phyloP scores from a whole-genome alignment of 35 echinoderm and acorn worm species.

The Lytechinus pictus region DNA sequence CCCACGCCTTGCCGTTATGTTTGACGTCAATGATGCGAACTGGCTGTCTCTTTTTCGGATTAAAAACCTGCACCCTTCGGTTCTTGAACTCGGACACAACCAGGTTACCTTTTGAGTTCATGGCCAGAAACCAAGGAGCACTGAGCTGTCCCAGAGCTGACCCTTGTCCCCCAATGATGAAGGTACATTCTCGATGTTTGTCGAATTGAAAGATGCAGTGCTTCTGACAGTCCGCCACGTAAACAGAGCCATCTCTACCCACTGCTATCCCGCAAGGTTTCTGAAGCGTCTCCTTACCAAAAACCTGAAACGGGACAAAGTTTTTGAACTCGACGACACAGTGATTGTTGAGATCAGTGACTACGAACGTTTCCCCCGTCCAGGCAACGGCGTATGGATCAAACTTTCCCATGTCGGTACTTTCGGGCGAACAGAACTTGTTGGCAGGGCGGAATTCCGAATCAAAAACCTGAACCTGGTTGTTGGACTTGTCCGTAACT shows the following conservation, averaged over 20 bases:
- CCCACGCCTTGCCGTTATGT: conserved; percentile 56
- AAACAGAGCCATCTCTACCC: conserved; percentile 51
- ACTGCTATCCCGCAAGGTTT: conserved; percentile 64
- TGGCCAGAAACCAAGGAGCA: conserved; percentile 62
- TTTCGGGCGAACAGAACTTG: conserved; percentile 42
- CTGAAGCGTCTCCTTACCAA: conserved; percentile 44
- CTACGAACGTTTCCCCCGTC: conserved; percentile 59
- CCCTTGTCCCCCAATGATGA: conserved; percentile 52
- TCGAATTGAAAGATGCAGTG: conserved; percentile 61
- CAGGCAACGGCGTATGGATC: conserved; percentile 65
- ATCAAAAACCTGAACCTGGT: conserved; percentile 24
- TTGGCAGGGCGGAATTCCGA: conserved; percentile 22
- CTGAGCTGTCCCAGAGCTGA: conserved; percentile 35
- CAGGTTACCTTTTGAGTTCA: conserved; percentile 55
- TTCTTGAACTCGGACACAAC: conserved; percentile 63
- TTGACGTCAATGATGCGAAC: conserved; percentile 63
- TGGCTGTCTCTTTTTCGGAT: conserved; percentile 34
- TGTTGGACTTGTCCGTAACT: conserved; percentile 31
- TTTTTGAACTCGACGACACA: conserved; percentile 67
- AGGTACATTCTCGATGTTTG: conserved; percentile 38
- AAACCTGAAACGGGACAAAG: conserved; percentile 32
- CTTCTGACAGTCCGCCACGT: conserved; percentile 63
- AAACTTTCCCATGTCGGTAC: conserved; percentile 28
- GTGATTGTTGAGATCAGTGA: conserved; percentile 57
- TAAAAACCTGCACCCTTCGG: conserved; percentile 60